phyloP scores from a whole-genome alignment of 2,797 vertebrate genomes.

The Hydrolagus colliei region DNA sequence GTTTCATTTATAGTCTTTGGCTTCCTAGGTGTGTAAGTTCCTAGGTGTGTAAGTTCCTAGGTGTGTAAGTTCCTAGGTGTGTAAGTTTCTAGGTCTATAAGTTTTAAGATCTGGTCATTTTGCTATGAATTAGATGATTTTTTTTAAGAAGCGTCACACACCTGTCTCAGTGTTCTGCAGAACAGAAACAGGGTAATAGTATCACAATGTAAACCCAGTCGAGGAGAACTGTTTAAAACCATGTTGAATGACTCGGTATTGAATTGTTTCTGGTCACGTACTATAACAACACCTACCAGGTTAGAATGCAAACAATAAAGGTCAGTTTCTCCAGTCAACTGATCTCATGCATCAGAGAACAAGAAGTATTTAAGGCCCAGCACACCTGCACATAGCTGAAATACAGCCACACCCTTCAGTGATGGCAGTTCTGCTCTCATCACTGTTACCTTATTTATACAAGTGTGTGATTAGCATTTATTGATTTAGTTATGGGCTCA shows the following conservation, averaged over 20 bases:
- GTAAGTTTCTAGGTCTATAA: too few species aligned
- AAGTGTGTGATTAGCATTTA: not conserved
- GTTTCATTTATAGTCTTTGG: too few species aligned
- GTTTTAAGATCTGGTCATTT: too few species aligned
- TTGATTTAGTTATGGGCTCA: not conserved
- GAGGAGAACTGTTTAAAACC: too few species aligned
- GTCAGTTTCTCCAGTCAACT: not conserved
- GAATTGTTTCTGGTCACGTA: not conserved
- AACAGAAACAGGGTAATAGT: not conserved
- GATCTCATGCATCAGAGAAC: not conserved
- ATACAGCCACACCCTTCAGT: not conserved
- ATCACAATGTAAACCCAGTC: not conserved
- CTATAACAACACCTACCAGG: not conserved
- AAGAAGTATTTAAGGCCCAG: not conserved
- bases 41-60: too few species aligned
- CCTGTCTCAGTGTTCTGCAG: too few species aligned
- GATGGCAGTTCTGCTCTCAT: not conserved
- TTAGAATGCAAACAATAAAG: not conserved
- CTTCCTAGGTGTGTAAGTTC: too few species aligned
- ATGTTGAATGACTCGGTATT: not conserved
- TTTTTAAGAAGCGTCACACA: too few species aligned
- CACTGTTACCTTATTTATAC: not conserved
- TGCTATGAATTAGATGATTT: too few species aligned
- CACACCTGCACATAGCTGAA: not conserved
- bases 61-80: too few species aligned